Percentiles rank a stretch among this genome's conserved stretches.
These are phyloP conservation scores for Drymonia ruficornis DNA, from an alignment of 2,888 invertebrate genomes.

Conservation along the genomic window DNA sequence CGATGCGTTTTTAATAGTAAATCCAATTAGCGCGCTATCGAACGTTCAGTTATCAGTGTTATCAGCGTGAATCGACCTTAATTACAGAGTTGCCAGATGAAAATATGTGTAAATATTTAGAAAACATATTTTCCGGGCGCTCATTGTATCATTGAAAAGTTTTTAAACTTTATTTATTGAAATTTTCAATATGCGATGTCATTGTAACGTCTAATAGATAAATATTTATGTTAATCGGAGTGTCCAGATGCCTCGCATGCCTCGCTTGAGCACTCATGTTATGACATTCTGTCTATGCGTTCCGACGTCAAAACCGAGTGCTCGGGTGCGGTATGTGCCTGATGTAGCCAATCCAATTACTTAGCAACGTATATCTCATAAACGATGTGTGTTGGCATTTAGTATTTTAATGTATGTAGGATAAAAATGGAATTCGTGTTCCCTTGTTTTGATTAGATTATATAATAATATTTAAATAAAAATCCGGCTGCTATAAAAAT, in stretches of 20 bases:
- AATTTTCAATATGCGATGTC: not conserved
- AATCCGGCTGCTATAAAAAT: too few species aligned
- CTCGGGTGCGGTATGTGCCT: too few species aligned
- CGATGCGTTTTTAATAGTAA: constrained; percentile 62
- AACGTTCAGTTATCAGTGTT: constrained; percentile 42
- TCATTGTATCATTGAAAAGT: not conserved
- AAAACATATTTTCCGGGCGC: constrained; percentile 31
- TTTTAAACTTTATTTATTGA: constrained; percentile 6
- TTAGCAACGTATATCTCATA: constrained; percentile 12
- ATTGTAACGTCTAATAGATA: constrained; percentile 9
- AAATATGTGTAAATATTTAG: constrained; percentile 46
- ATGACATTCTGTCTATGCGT: too few species aligned
- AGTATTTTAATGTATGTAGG: too few species aligned
- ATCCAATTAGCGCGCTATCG: constrained; percentile 57
- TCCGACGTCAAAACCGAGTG: too few species aligned
- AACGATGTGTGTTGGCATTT: not conserved
- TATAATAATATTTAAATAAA: too few species aligned
- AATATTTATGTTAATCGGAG: constrained; percentile 15
- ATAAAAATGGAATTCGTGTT: too few species aligned
- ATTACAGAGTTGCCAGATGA: constrained; percentile 34
- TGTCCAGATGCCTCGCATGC: too few species aligned
- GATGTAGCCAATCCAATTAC: too few species aligned
- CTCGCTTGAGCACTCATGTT: too few species aligned
- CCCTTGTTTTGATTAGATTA: too few species aligned
- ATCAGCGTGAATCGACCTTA: constrained; percentile 49